These are phyloP conservation scores for Pterocles burchelli DNA, from an alignment of 2,113 vertebrate species.

Conservation along the genomic window DNA sequence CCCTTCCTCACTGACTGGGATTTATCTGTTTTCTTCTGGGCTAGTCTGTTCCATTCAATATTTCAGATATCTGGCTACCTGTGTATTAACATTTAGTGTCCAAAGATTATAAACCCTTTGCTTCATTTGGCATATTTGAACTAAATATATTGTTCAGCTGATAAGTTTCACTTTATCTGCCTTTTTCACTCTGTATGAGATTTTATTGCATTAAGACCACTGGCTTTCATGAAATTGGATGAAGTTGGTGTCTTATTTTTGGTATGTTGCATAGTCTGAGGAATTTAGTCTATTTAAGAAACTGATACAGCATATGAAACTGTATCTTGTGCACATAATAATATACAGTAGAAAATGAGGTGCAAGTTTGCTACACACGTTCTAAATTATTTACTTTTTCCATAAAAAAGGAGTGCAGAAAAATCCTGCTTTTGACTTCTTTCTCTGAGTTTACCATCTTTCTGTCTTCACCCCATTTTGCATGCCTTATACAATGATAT, in stretches of 20 bases:
- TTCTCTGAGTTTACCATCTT: background rate
- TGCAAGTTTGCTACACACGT: background rate
- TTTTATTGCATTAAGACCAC: background rate
- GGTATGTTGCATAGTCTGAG: background rate
- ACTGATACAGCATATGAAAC: background rate
- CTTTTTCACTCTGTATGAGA: background rate
- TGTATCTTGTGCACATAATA: background rate
- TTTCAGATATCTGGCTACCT: background rate
- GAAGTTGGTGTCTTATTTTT: background rate
- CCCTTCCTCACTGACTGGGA: background rate
- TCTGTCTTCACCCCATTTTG: background rate
- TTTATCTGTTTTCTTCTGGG: background rate
- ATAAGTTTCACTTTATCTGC: background rate
- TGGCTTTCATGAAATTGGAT: background rate
- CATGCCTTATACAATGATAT: background rate
- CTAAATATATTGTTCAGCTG: background rate
- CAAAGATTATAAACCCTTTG: background rate
- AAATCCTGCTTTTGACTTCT: background rate
- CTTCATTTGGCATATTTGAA: background rate
- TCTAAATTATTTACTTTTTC: background rate
- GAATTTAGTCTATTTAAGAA: background rate
- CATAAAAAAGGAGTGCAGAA: background rate
- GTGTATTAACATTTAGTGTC: background rate
- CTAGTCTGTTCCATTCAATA: rapidly evolving
- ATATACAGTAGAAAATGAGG: background rate